phyloP scores from a whole-genome alignment of 2,888 invertebrate species.

The Prosopocoilus inquinatus region DNA sequence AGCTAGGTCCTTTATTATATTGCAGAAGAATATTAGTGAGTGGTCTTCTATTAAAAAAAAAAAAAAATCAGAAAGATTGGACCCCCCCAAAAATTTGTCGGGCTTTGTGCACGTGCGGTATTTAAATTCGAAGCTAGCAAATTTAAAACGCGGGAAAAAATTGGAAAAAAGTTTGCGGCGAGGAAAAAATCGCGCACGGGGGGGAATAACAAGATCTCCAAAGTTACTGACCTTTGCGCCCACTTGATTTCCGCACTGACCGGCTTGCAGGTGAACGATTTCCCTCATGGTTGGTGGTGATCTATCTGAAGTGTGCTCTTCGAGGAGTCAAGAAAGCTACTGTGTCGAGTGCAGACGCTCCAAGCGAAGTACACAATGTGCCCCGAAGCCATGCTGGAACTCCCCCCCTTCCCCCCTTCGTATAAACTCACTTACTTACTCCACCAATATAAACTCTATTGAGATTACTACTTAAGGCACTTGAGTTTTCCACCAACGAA shows the following conservation, averaged over 20 bases:
- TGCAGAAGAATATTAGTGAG: too few relatives aligned
- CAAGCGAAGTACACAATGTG: background rate
- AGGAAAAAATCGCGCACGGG: too few relatives aligned
- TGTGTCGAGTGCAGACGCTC: background rate
- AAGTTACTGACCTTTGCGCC: conserved; percentile 70
- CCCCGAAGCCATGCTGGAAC: background rate
- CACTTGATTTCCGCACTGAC: conserved; percentile 73
- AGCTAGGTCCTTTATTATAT: too few relatives aligned
- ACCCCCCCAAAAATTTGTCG: too few relatives aligned
- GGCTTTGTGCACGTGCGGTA: too few relatives aligned
- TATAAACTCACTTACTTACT: background rate
- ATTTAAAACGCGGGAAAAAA: too few relatives aligned
- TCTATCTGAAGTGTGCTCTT: conserved; percentile 2
- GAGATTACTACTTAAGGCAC: background rate
- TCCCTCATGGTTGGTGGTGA: conserved; percentile 66
- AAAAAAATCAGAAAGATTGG: too few relatives aligned
- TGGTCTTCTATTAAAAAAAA: too few relatives aligned
- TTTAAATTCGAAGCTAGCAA: too few relatives aligned
- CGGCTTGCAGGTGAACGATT: conserved; percentile 83
- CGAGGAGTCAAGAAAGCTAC: background rate
- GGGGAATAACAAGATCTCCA: too few relatives aligned
- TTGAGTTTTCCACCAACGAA: background rate
- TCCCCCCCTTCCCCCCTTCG: background rate
- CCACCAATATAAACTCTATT: background rate
- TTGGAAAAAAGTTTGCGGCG: too few relatives aligned